Conservation (phyloP, 2,113 vertebrate species). For the Echinops telfairi region DNA sequence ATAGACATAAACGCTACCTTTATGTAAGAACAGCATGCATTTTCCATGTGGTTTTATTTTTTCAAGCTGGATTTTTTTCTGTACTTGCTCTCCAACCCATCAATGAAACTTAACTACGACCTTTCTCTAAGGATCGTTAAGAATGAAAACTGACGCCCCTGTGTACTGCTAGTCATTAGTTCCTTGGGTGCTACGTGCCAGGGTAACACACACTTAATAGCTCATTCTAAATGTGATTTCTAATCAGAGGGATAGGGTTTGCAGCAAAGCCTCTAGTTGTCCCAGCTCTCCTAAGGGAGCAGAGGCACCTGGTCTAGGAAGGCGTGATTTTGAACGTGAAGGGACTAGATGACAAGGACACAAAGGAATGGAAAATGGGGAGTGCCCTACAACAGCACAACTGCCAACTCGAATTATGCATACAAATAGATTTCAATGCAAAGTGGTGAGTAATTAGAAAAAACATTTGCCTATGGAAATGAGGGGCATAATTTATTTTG, state of each 20-base stretch:
- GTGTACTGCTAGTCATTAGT: neutral
- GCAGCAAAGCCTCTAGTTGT: neutral
- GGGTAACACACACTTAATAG: neutral
- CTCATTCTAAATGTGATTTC: neutral
- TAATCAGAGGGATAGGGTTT: neutral
- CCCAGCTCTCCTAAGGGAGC: neutral
- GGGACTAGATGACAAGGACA: neutral
- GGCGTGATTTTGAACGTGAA: neutral
- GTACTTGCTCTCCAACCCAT: neutral
- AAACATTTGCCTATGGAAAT: conserved; percentile 74
- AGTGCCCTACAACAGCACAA: neutral
- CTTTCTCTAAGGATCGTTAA: conserved; percentile 11
- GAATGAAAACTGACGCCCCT: conserved; percentile 2
- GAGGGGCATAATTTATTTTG: conserved; percentile 68
- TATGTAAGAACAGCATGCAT: conserved; percentile 23
- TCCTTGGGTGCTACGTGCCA: neutral
- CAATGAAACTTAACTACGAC: neutral
- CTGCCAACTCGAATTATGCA: conserved; percentile 25
- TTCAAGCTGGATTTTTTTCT: neutral
- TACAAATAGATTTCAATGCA: conserved; percentile 52
- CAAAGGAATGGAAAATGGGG: neutral
- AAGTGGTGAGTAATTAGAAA: conserved; percentile 31
- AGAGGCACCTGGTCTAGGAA: neutral
- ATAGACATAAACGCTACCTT: neutral
- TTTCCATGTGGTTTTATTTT: neutral